These are phyloP conservation scores for Hylia prasina DNA, from an alignment of 2,113 vertebrate genomes.

Conservation along the genomic window DNA sequence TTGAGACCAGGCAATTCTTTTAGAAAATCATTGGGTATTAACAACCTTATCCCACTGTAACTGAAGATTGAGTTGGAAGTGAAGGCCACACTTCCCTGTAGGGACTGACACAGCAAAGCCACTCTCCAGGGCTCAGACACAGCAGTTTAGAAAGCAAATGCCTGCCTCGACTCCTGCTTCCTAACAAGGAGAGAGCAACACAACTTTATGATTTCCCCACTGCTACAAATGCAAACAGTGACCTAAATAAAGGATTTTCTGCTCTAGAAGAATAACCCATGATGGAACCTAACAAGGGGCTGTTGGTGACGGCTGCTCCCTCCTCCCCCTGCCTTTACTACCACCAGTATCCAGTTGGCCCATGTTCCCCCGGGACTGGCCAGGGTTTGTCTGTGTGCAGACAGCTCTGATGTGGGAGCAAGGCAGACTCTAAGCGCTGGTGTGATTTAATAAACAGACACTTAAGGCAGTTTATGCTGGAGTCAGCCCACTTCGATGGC, in stretches of 20 bases:
- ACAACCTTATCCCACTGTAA: neutral
- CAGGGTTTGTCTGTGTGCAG: conserved; percentile 62
- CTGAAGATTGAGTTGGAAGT: neutral
- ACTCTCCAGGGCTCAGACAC: neutral
- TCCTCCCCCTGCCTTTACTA: neutral
- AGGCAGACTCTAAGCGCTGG: conserved; percentile 63
- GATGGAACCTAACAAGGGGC: neutral
- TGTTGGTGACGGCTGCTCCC: neutral
- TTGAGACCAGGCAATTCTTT: neutral
- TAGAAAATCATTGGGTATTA: neutral
- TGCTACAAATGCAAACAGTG: neutral
- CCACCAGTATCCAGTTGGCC: conserved; percentile 46
- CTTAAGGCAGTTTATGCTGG: conserved; percentile 69
- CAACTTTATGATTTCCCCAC: neutral
- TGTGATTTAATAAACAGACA: conserved; percentile 75
- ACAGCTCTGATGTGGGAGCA: conserved; percentile 68
- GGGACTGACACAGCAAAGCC: neutral
- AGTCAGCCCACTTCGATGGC: conserved; percentile 71
- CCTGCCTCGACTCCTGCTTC: neutral
- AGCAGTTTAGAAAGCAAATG: neutral
- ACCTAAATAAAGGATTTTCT: neutral
- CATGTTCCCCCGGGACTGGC: conserved; percentile 35
- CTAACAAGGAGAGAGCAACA: neutral
- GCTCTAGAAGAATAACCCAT: neutral
- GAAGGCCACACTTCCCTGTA: neutral